A percentile compares a stretch with the other conserved stretches of the same genome.
phyloP scores from a whole-genome alignment of 2,797 vertebrate genomes.

The Microcaecilia unicolor region DNA sequence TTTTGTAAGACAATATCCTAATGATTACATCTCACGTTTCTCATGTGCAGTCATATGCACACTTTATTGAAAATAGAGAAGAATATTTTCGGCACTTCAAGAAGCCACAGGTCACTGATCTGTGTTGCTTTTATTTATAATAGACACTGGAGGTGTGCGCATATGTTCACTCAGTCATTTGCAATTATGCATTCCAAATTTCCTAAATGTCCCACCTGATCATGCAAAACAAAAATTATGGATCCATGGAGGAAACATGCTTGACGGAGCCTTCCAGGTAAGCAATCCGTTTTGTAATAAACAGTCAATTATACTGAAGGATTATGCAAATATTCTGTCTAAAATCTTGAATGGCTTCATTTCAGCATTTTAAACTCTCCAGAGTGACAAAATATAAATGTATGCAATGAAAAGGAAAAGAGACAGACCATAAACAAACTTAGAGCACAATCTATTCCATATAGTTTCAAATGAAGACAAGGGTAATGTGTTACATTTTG shows the following conservation, averaged over 20 bases:
- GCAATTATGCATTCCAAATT: constrained; percentile 31
- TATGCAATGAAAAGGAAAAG: too few species aligned
- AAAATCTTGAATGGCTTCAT: too few species aligned
- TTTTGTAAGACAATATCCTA: too few species aligned
- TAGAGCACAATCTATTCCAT: too few species aligned
- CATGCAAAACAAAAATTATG: constrained; percentile 7
- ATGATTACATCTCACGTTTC: too few species aligned
- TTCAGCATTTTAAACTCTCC: too few species aligned
- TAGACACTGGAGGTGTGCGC: constrained; percentile 13
- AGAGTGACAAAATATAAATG: too few species aligned
- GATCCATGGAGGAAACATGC: constrained; percentile 10
- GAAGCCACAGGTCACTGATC: constrained; percentile 12
- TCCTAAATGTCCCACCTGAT: constrained; percentile 5
- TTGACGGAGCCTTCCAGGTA: constrained; percentile 12
- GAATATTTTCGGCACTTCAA: constrained; percentile 29
- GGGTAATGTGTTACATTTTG: too few species aligned
- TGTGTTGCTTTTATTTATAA: constrained; percentile 18
- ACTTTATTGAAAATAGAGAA: constrained; percentile 22
- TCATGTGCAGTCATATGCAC: not conserved
- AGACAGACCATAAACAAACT: too few species aligned
- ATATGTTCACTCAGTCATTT: constrained; percentile 24
- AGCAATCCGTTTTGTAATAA: constrained; percentile 19
- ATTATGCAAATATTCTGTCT: constrained; percentile 37
- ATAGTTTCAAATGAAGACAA: too few species aligned
- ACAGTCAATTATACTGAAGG: constrained; percentile 38